phyloP scores from a whole-genome alignment of 2,797 vertebrate genomes.

The Macropodus opercularis region DNA sequence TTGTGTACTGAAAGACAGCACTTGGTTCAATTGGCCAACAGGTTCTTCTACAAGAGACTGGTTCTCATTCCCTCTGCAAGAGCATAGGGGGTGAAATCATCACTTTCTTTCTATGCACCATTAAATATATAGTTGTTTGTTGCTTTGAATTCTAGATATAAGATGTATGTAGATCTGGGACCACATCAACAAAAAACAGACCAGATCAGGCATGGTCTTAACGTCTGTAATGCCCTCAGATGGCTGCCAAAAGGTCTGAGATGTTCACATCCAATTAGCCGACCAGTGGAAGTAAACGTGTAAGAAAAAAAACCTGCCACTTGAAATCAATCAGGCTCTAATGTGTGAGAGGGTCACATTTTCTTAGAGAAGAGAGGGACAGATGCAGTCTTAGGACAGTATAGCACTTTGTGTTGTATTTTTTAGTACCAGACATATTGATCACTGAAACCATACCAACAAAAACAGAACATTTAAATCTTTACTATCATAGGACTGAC shows the following conservation, averaged over 20 bases:
- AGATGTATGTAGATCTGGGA: constrained; percentile 3
- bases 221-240: constrained; percentile 18
- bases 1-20: constrained; percentile 31
- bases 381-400: too few relatives aligned
- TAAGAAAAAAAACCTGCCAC: constrained; percentile 48
- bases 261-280: constrained; percentile 68
- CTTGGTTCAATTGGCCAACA: background rate
- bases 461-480: too few relatives aligned
- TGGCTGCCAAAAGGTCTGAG: constrained; percentile 47
- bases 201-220: constrained; percentile 16
- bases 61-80: background rate
- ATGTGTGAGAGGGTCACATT: constrained; percentile 8
- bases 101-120: background rate
- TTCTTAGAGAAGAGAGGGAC: background rate
- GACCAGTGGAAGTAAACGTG: constrained; percentile 54
- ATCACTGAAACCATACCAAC: too few relatives aligned
- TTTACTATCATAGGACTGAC: too few relatives aligned
- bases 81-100: background rate
- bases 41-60: background rate
- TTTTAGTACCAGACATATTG: too few relatives aligned
- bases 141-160: background rate
- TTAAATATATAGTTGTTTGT: background rate
- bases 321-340: constrained; percentile 70
- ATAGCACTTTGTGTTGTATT: too few relatives aligned
- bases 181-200: constrained; percentile 8